These are phyloP conservation scores for Hypocryptadius cinnamomeus DNA, from an alignment of 2,113 vertebrate genomes.

Conservation along the genomic window DNA sequence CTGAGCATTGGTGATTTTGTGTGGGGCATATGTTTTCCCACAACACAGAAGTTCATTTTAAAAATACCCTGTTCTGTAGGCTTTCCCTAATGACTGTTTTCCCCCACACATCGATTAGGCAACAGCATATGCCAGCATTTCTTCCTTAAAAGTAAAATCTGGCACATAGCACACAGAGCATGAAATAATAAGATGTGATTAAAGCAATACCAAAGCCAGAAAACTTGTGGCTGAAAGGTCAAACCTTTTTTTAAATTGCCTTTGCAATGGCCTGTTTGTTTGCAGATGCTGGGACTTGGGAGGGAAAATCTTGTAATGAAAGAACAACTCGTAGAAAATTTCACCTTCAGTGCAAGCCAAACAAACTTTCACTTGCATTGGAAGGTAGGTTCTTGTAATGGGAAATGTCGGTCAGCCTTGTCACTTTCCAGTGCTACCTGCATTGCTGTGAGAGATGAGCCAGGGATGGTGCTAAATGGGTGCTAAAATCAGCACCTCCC, in stretches of 20 bases:
- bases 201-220: constrained; percentile 3
- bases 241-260: neutral
- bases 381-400: neutral
- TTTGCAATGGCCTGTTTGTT: neutral
- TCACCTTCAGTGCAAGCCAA: neutral
- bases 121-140: neutral
- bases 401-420: neutral
- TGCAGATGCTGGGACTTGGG: neutral
- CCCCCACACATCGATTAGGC: neutral
- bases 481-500: neutral
- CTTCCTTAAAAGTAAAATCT: constrained; percentile 32
- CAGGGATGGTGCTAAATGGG: neutral
- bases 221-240: constrained; percentile 4
- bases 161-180: neutral
- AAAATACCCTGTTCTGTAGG: constrained; percentile 21
- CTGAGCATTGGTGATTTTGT: neutral
- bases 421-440: neutral
- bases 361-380: neutral
- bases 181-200: neutral
- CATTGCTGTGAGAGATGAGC: neutral
- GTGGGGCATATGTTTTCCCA: constrained; percentile 19
- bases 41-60: constrained; percentile 28
- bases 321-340: neutral
- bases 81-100: neutral
- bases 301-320: neutral